Evolutionary conservation across 2,797 vertebrate species (phyloP), one percentile per base, ranked within the genome.

Genomic region (Muraenolepis orangiensis): DNA sequence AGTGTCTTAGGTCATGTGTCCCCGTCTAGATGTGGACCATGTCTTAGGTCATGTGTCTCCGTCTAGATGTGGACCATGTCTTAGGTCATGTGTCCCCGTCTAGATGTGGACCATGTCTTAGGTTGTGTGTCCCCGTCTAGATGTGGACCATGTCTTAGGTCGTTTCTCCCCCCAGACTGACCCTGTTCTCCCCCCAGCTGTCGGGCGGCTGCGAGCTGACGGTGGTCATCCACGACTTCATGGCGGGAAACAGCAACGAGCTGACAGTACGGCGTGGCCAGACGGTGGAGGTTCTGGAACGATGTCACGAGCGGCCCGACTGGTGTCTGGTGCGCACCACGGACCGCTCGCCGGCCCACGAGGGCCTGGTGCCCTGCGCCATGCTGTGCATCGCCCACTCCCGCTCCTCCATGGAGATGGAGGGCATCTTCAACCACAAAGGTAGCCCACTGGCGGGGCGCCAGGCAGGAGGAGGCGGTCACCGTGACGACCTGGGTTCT

Each of bases 401-500:
- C 1, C 93, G 98, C 76, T 99, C 98, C 13, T 98, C 97, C 77
- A 98, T 99, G 96, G 98, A 99, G 89, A 99, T 99, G 97, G 98
- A 99, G 85, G 98, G 98, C 76, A 97, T 99, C 87, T 99, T 96
- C 84, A 99, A 99, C 92, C 97, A 99, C 92, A 99, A 98, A 96
- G 98, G 98, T 98, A 31, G 20, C 51, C 31, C 2, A 51, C n/a
- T n/a, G 13, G 46, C 31, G 2, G 70, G n/a, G n/a, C n/a, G n/a
- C n/a, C n/a, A n/a, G n/a, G n/a, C n/a, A n/a, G n/a, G n/a, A n/a
- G n/a, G n/a, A n/a, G n/a, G 28, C 4, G 70, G 13, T 70, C 16
- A 14, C 16, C 40, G 10, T n/a, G 40, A 13, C 40, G 5, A 38
- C 36, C 36, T 1, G 36, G 36, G 1, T 5, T 5, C 36, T 38